Evolutionary conservation across 2,797 vertebrate species (phyloP).

Genomic region (Carcharodon carcharias): DNA sequence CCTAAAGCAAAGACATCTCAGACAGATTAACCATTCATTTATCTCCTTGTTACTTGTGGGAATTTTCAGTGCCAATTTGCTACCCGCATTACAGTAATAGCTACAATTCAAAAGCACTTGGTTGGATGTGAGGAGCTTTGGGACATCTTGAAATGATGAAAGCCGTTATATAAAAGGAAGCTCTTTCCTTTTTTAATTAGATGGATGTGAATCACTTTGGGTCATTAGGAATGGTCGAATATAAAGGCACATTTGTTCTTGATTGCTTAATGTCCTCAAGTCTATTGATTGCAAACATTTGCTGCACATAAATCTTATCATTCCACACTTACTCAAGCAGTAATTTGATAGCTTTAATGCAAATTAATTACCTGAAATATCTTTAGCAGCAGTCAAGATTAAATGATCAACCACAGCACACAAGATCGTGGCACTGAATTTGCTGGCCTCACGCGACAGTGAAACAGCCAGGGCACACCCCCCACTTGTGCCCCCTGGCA

Average conservation of each 20-base stretch:
- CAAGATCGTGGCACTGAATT: too few relatives aligned
- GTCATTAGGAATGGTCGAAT: not conserved
- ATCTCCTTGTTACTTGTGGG: not conserved
- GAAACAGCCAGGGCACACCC: too few relatives aligned
- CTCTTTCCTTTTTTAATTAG: not conserved
- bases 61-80: not conserved
- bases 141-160: not conserved
- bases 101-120: not conserved
- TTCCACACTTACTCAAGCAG: not conserved
- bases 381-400: not conserved
- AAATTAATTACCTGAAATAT: not conserved
- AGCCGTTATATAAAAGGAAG: not conserved
- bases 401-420: not conserved
- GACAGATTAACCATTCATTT: not conserved
- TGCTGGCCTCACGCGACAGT: too few relatives aligned
- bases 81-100: not conserved
- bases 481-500: too few relatives aligned
- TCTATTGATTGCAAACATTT: not conserved
- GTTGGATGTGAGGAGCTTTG: not conserved
- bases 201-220: not conserved
- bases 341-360: not conserved
- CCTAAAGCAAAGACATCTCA: not conserved
- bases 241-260: not conserved
- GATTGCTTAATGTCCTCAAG: not conserved
- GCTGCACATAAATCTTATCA: not conserved